Conservation (phyloP, 2,797 vertebrate genomes). For the Tenualosa ilisha region DNA sequence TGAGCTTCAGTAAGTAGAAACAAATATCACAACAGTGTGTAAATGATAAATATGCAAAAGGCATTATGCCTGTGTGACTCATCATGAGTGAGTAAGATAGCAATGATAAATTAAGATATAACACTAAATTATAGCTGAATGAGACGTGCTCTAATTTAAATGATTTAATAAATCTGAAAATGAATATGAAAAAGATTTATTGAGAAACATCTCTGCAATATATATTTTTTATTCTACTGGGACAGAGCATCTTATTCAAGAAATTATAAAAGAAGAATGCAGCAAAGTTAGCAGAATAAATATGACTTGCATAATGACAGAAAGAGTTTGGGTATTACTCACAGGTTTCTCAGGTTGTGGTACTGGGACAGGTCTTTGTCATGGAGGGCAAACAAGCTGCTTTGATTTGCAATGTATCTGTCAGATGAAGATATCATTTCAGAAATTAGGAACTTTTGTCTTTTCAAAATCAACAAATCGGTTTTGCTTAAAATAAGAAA, state of each 20-base stretch:
- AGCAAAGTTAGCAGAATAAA: neutral
- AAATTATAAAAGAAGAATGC: neutral
- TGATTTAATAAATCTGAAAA: neutral
- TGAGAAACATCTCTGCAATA: too few relatives aligned
- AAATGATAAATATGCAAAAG: neutral
- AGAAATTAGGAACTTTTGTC: neutral
- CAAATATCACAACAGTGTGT: neutral
- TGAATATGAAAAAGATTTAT: neutral
- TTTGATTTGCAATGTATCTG: slow-evolving; percentile 95
- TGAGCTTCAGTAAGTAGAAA: neutral
- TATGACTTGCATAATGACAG: neutral
- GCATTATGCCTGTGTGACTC: neutral
- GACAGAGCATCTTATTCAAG: too few relatives aligned
- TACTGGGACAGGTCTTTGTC: slow-evolving; percentile 90
- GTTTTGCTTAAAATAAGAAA: too few relatives aligned
- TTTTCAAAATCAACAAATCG: neutral
- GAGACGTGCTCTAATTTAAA: neutral
- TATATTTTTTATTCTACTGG: too few relatives aligned
- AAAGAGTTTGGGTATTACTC: slow-evolving; percentile 66
- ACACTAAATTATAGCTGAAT: neutral
- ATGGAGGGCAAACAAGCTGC: slow-evolving; percentile 88
- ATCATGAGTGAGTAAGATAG: neutral
- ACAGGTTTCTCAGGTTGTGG: slow-evolving; percentile 93
- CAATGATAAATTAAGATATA: neutral
- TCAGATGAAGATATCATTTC: slow-evolving; percentile 32